Evolutionary conservation across 2,797 vertebrate species (phyloP).

Genomic region (Cuniculus paca): DNA sequence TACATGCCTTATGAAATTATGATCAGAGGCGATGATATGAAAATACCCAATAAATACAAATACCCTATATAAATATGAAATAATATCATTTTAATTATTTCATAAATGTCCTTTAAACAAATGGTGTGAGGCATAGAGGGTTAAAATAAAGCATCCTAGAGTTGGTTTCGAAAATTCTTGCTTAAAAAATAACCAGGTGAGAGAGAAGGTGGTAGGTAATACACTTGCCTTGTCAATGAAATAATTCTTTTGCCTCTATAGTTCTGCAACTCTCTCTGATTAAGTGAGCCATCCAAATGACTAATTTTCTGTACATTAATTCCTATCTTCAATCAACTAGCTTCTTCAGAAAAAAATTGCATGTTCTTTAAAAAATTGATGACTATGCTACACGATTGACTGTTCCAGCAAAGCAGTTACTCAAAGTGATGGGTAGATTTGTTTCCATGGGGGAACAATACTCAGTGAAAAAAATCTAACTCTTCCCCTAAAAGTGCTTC

Average conservation of each 20-base stretch:
- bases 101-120: constrained; percentile 18
- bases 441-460: background rate
- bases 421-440: background rate
- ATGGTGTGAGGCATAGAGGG: background rate
- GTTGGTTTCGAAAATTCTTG: constrained; percentile 14
- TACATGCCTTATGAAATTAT: background rate
- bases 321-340: constrained; percentile 4
- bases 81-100: background rate
- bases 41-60: background rate
- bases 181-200: constrained; percentile 16
- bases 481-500: background rate
- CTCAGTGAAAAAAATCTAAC: background rate
- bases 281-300: constrained; percentile 13
- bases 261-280: background rate
- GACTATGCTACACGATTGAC: background rate
- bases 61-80: background rate
- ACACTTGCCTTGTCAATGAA: background rate
- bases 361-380: constrained; percentile 37
- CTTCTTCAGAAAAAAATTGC: constrained; percentile 39
- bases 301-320: constrained; percentile 25
- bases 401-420: constrained; percentile 34
- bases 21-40: background rate
- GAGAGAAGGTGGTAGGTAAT: background rate
- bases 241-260: constrained; percentile 6
- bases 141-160: background rate